phyloP scores from a whole-genome alignment of 2,888 invertebrate species.

The Acleris holmiana region DNA sequence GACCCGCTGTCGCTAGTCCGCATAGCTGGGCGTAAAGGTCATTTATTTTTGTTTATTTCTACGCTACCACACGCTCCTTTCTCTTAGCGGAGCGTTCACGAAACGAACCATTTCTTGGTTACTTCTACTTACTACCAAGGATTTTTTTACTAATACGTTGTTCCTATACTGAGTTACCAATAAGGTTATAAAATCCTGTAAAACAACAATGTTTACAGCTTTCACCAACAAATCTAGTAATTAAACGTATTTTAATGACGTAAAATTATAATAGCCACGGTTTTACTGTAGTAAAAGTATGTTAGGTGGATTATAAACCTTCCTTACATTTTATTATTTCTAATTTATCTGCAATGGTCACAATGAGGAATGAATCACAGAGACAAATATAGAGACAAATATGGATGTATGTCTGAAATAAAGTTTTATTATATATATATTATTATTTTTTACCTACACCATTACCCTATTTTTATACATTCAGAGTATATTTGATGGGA shows the following conservation, averaged over 20 bases:
- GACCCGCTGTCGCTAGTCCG: slow-evolving; percentile 47
- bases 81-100: slow-evolving; percentile 56
- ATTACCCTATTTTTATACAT: too few relatives aligned
- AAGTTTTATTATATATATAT: too few relatives aligned
- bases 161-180: not conserved
- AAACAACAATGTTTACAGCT: slow-evolving; percentile 17
- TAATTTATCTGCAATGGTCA: too few relatives aligned
- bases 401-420: too few relatives aligned
- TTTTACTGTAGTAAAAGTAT: too few relatives aligned
- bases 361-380: too few relatives aligned
- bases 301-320: too few relatives aligned
- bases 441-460: too few relatives aligned
- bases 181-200: slow-evolving; percentile 14
- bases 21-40: slow-evolving; percentile 60
- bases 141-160: slow-evolving; percentile 1
- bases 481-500: too few relatives aligned
- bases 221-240: slow-evolving; percentile 2
- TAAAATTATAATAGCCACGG: too few relatives aligned
- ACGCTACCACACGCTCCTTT: slow-evolving; percentile 63
- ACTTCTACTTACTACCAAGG: not conserved
- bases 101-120: slow-evolving; percentile 2
- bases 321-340: too few relatives aligned
- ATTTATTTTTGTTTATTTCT: slow-evolving; percentile 69
- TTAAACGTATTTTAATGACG: not conserved
- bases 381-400: too few relatives aligned